Conservation (phyloP, 2,888 invertebrate genomes). For the Dolichomitus sp. region DNA sequence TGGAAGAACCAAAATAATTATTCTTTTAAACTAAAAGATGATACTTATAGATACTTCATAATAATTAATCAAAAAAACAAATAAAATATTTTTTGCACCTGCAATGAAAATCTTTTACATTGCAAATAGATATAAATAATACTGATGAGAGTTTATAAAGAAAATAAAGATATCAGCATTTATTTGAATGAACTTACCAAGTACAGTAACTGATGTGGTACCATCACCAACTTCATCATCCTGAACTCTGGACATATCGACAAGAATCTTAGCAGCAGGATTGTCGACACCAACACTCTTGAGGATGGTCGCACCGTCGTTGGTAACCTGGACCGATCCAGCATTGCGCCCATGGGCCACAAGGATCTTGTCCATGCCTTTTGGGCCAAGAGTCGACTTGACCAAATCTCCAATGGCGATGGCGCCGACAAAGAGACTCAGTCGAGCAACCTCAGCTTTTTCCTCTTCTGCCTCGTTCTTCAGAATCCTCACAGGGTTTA, state of each 20-base stretch:
- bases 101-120: too few relatives aligned
- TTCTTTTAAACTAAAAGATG: too few relatives aligned
- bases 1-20: too few relatives aligned
- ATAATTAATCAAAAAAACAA: too few relatives aligned
- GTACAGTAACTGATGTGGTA: conserved; percentile 99
- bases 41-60: too few relatives aligned
- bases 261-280: conserved; percentile 99
- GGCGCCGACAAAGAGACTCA: conserved; percentile 99
- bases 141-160: background rate
- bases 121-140: background rate
- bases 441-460: conserved; percentile 98
- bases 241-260: conserved; percentile 99
- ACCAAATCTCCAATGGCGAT: conserved; percentile 99
- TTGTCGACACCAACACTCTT: conserved; percentile 99
- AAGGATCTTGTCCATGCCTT: conserved; percentile 99
- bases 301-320: conserved; percentile 99
- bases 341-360: conserved; percentile 93
- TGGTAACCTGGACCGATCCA: conserved; percentile 97
- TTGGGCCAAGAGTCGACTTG: conserved; percentile 99
- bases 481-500: conserved; percentile 97
- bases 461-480: conserved; percentile 99
- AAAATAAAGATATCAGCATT: background rate
- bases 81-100: too few relatives aligned
- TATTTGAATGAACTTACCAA: conserved; percentile 87
- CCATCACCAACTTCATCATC: conserved; percentile 99